Evolutionary conservation across 2,888 invertebrate genomes (phyloP).

Genomic region (Lasioglossum figueresi): DNA sequence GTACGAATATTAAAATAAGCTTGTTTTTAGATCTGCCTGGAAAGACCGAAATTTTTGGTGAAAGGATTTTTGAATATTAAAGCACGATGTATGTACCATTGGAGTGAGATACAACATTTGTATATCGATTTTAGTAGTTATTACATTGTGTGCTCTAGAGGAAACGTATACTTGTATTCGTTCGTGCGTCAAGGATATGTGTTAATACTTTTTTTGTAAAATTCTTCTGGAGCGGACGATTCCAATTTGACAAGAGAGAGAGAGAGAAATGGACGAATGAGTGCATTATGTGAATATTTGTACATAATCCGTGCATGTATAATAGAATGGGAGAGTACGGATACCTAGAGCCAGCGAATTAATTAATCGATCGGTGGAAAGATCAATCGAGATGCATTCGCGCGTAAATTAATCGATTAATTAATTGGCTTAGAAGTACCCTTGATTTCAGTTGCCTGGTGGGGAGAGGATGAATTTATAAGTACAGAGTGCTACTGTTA

Average conservation of each 20-base stretch:
- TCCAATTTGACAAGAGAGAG: not conserved
- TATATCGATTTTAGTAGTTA: not conserved
- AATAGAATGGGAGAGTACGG: constrained; percentile 19
- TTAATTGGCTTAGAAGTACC: constrained; percentile 35
- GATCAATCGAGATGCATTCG: constrained; percentile 21
- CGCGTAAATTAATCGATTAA: constrained; percentile 47
- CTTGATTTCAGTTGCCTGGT: constrained; percentile 24
- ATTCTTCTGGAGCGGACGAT: not conserved
- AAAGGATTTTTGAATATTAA: not conserved
- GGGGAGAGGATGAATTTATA: constrained; percentile 26
- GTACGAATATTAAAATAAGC: not conserved
- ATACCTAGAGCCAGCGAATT: constrained; percentile 15
- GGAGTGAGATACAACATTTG: not conserved
- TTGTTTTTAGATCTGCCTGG: not conserved
- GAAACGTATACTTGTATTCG: not conserved
- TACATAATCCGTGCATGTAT: constrained; percentile 38
- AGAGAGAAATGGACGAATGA: not conserved
- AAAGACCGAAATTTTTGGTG: not conserved
- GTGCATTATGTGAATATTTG: constrained; percentile 27
- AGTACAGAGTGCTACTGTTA: constrained; percentile 29
- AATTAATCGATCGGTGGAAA: constrained; percentile 46
- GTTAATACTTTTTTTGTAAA: not conserved
- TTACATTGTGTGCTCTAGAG: not conserved
- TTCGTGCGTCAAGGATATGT: not conserved
- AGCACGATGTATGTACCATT: not conserved